These are phyloP conservation scores for Caenorhabditis sp. DNA, from an alignment of 2,888 invertebrate genomes.

Conservation along the genomic window DNA sequence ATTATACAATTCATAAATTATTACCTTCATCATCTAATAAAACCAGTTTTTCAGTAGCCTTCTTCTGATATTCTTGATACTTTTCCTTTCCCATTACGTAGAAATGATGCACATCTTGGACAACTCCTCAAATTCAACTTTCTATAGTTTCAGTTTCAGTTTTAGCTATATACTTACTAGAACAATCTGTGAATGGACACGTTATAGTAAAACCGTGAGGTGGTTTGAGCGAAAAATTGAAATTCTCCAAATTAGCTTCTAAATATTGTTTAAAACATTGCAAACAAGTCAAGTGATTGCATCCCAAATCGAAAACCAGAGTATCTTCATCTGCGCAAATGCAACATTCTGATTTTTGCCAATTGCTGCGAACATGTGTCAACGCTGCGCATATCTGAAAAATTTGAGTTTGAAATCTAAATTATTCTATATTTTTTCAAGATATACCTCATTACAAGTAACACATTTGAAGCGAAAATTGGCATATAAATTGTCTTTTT, in stretches of 20 bases:
- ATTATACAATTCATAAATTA: too few relatives aligned
- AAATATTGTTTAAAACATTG: slow-evolving; percentile 54
- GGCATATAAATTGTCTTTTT: slow-evolving; percentile 18
- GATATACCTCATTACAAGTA: slow-evolving; percentile 46
- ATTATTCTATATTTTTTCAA: not conserved
- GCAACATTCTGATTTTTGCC: slow-evolving; percentile 49
- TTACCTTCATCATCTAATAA: slow-evolving; percentile 48
- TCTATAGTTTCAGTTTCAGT: too few relatives aligned
- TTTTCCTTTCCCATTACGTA: slow-evolving; percentile 50
- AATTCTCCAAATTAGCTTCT: slow-evolving; percentile 33
- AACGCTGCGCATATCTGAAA: slow-evolving; percentile 22
- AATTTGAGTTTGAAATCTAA: slow-evolving; percentile 12
- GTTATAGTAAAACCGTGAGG: slow-evolving; percentile 54
- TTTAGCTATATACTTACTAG: slow-evolving; percentile 41
- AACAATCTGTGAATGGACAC: slow-evolving; percentile 50
- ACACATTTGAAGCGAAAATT: slow-evolving; percentile 59
- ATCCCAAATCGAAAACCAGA: slow-evolving; percentile 47
- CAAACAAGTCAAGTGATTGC: slow-evolving; percentile 51
- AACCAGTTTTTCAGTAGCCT: slow-evolving; percentile 55
- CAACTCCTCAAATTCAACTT: slow-evolving; percentile 42
- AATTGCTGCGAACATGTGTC: slow-evolving; percentile 50
- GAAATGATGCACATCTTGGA: slow-evolving; percentile 62
- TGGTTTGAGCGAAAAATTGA: slow-evolving; percentile 43
- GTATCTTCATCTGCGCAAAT: slow-evolving; percentile 50
- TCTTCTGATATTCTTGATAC: slow-evolving; percentile 56